Evolutionary conservation across 2,888 invertebrate species (phyloP), one percentile per base, ranked within the genome.

Genomic region (Celastrina argiolus): DNA sequence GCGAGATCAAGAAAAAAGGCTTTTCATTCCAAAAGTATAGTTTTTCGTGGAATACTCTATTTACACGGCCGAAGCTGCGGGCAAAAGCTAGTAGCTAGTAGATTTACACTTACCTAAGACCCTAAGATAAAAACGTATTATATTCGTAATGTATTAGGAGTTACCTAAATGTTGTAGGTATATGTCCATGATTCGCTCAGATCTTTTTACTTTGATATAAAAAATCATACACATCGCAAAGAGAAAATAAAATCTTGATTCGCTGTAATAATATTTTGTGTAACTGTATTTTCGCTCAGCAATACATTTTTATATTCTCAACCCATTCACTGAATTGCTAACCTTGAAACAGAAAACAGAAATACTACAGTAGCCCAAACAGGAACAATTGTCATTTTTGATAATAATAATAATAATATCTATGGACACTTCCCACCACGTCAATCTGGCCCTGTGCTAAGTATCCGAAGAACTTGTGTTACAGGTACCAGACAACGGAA

Each of bases 211-310:
- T 51, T 51, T 51, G 51, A 51, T 22, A 51, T 51, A 51, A 58
- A 58, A 45, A 58, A 31, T 58, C 58, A 58, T 12, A 31, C 58
- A 31, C 58, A 58, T 58, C 4, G 31, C 58, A 58, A 31, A 58
- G 56, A 56, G 16, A 26, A 58, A 31, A 58, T 31, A 58, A 58
- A 58, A n/a, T 31, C 58, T 58, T 16, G 31, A 58, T 58, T 31
- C 31, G n/a, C 2, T 31, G 3, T 58, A 31, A 58, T 31, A 31
- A 58, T 58, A 58, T 58, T 58, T 31, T 58, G 22, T 51, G 4
- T 51, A 10, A 22, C 26, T 22, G 22, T 22, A 22, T 26, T 26
- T 18, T 22, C 14, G 12, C 51, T 51, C 22, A 5, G 22, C 1
- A 51, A 51, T 51, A 58, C 31, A 58, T 58, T 58, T 58, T 31